Evolutionary conservation across 2,797 vertebrate species (phyloP).

Genomic region (Poeciliopsis paucimaculata): DNA sequence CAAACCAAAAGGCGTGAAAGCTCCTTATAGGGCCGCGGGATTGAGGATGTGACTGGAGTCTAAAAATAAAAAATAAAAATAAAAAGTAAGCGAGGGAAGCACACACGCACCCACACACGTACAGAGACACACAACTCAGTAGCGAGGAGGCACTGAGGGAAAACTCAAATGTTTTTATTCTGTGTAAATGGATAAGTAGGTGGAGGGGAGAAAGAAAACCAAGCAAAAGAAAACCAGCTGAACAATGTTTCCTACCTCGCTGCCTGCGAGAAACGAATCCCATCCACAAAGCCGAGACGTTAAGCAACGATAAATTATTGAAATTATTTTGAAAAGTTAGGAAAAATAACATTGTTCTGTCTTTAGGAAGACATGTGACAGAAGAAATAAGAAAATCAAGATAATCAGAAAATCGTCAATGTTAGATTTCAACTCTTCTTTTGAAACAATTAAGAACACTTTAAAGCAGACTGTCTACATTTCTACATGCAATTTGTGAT

Average conservation of each 20-base stretch:
- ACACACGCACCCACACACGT: slow-evolving; percentile 51
- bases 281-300: background rate
- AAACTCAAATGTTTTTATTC: slow-evolving; percentile 51
- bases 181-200: slow-evolving; percentile 50
- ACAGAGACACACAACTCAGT: slow-evolving; percentile 53
- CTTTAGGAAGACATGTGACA: background rate
- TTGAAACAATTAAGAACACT: background rate
- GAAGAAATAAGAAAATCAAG: background rate
- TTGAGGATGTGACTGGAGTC: slow-evolving; percentile 98
- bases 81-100: slow-evolving; percentile 37
- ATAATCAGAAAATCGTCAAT: background rate
- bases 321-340: background rate
- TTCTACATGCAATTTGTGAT: background rate
- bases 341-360: slow-evolving; percentile 8
- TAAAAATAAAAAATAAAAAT: slow-evolving; percentile 83
- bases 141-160: slow-evolving; percentile 49
- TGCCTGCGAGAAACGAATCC: slow-evolving; percentile 23
- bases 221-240: slow-evolving; percentile 27
- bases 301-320: background rate
- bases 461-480: background rate
- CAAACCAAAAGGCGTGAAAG: slow-evolving; percentile 99
- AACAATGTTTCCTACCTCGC: slow-evolving; percentile 32
- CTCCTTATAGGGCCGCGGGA: slow-evolving; percentile 98
- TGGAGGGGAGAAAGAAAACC: slow-evolving; percentile 19
- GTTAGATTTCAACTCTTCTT: background rate